phyloP scores from a whole-genome alignment of 2,113 vertebrate species.

The Narcine bancroftii region DNA sequence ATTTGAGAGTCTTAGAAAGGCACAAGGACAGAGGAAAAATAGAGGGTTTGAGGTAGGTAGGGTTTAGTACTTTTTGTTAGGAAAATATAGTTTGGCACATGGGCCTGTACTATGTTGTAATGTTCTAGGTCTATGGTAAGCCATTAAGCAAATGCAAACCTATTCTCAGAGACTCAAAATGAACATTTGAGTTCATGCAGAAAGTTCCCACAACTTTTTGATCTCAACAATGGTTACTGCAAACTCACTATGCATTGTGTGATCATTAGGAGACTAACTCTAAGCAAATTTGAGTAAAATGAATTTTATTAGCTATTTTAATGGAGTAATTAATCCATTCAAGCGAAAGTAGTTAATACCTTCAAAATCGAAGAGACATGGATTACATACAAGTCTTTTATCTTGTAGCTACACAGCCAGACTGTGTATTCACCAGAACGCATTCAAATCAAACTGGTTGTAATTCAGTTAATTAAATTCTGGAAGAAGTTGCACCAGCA shows the following conservation, averaged over 20 bases:
- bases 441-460: neutral
- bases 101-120: too few relatives aligned
- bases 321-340: neutral
- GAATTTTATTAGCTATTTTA: neutral
- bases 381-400: neutral
- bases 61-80: too few relatives aligned
- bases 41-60: too few relatives aligned
- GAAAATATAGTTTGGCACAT: too few relatives aligned
- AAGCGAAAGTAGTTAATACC: neutral
- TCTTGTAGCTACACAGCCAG: neutral
- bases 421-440: neutral
- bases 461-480: neutral
- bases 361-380: conserved; percentile 6
- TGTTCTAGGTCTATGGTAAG: too few relatives aligned
- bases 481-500: neutral
- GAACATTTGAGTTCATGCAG: neutral
- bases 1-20: too few relatives aligned
- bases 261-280: neutral
- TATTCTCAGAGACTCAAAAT: neutral
- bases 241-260: neutral
- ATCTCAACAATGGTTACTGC: neutral
- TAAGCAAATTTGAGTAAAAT: neutral
- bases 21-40: too few relatives aligned
- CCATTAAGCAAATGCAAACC: too few relatives aligned
- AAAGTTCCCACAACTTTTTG: neutral